Evolutionary conservation across 2,888 invertebrate species (phyloP), one percentile per base, ranked within the genome.

Genomic region (Steromphala cineraria): DNA sequence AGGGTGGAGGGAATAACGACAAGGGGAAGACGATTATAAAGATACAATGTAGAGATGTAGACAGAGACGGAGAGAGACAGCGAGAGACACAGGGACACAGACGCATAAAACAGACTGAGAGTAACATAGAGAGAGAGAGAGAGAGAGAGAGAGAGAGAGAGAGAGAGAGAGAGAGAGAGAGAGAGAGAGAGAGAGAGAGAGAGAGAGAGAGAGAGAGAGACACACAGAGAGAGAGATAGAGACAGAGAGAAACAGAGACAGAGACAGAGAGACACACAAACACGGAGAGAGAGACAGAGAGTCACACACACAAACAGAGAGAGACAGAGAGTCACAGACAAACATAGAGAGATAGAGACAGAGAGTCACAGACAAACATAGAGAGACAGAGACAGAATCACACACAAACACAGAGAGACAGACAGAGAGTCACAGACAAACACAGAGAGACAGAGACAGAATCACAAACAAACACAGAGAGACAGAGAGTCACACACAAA

Each of bases 401-500:
- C 17, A 53, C 24, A 31, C 7, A 55, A 1, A 31, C 3, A 17
- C 21, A 55, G 55, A 77, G 53, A 15, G 31, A 52, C 13, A 55
- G 5, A 78, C 21, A 56, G 53, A 76, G 13, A 76, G 24, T 21
- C 13, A 53, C 2, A 53, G 13, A 31, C 7, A 31, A 8, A 31
- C 3, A 17, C 13, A 31, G 55, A 56, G 53, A 15, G 55, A 52
- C 21, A 55, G 19, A 56, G 62, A 56, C 40, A 78, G 36, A 62
- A 31, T 62, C 3, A 77, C 55, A 77, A 55, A 77, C 28, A 55
- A 55, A 77, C n/a, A 78, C 21, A 56, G 56, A 78, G 56, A 78
- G 56, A 78, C 21, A 78, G 56, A 78, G 53, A 24, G 56, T 1
- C 8, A 56, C 8, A 56, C 19, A 56, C 8, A 56, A 1, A n/a